These are phyloP conservation scores for Catocala sponsa DNA, from an alignment of 2,888 invertebrate species.

Conservation along the genomic window DNA sequence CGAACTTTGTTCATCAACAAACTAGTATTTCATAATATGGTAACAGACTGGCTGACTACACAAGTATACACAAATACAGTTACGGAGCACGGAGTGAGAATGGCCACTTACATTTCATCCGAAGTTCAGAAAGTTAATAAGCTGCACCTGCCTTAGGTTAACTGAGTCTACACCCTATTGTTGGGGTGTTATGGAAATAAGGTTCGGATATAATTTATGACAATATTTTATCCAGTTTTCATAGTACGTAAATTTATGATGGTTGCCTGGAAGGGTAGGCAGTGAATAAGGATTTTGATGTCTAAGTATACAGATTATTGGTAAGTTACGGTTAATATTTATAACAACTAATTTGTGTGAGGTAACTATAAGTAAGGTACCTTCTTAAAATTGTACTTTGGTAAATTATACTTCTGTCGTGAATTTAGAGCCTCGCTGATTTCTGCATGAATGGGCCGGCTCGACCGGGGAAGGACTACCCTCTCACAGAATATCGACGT, in stretches of 20 bases:
- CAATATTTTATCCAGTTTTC: constrained; percentile 20
- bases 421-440: too few relatives aligned
- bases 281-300: too few relatives aligned
- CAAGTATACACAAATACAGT: constrained; percentile 40
- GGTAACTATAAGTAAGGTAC: too few relatives aligned
- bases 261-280: constrained; percentile 22
- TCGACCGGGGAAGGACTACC: too few relatives aligned
- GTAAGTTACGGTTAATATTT: too few relatives aligned
- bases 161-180: constrained; percentile 44
- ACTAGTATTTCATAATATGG: constrained; percentile 53
- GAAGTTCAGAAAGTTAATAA: constrained; percentile 53
- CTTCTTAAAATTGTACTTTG: too few relatives aligned
- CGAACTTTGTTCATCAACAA: constrained; percentile 55
- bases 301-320: too few relatives aligned
- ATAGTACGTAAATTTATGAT: too few relatives aligned
- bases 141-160: constrained; percentile 50
- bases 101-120: constrained; percentile 46
- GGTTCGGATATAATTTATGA: constrained; percentile 31
- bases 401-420: too few relatives aligned
- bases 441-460: too few relatives aligned
- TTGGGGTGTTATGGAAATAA: constrained; percentile 42
- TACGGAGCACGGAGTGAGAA: constrained; percentile 38
- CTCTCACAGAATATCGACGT: too few relatives aligned
- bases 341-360: too few relatives aligned
- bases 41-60: constrained; percentile 48